Percentiles rank a stretch among this genome's conserved stretches.
Evolutionary conservation across 23 tunicate genomes (phyloP).

Genomic region (Aplidium turbinatum): DNA sequence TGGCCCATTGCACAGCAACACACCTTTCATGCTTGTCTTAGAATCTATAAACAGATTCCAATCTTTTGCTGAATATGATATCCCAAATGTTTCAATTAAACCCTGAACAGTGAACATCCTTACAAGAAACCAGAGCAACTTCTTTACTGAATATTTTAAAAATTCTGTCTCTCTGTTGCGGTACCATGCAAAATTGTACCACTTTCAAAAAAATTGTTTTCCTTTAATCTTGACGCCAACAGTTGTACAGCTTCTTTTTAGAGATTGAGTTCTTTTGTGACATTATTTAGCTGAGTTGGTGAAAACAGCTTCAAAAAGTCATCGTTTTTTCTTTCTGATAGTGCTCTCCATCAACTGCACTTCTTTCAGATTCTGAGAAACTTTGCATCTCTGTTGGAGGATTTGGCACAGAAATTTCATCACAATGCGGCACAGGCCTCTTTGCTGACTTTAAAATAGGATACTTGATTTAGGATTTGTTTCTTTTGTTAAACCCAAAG

Average conservation of each 20-base stretch:
- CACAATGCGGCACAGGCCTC: constrained; percentile 21
- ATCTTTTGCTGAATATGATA: constrained; percentile 21
- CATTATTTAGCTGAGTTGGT: constrained; percentile 12
- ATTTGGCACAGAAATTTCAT: constrained; percentile 29
- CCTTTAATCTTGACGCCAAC: constrained; percentile 4
- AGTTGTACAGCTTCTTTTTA: constrained; percentile 19
- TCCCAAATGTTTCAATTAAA: constrained; percentile 31
- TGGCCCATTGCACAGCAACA: constrained; percentile 21
- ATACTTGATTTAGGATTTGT: constrained; percentile 17
- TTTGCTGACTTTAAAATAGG: constrained; percentile 12
- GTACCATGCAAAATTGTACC: no score
- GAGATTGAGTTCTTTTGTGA: constrained; percentile 14
- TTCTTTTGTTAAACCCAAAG: constrained; percentile 26
- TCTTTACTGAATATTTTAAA: neutral
- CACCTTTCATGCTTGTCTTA: constrained; percentile 37
- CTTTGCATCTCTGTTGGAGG: constrained; percentile 24
- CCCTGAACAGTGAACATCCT: no score
- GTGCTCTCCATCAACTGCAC: constrained; percentile 11
- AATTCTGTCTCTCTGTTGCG: no score
- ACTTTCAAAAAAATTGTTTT: no score
- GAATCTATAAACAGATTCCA: constrained; percentile 36
- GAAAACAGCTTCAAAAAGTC: constrained; percentile 7
- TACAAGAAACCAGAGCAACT: no score
- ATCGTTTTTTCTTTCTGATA: constrained; percentile 9
- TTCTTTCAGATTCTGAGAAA: constrained; percentile 18